phyloP scores from a whole-genome alignment of 2,888 invertebrate genomes.

The Patella depressa region DNA sequence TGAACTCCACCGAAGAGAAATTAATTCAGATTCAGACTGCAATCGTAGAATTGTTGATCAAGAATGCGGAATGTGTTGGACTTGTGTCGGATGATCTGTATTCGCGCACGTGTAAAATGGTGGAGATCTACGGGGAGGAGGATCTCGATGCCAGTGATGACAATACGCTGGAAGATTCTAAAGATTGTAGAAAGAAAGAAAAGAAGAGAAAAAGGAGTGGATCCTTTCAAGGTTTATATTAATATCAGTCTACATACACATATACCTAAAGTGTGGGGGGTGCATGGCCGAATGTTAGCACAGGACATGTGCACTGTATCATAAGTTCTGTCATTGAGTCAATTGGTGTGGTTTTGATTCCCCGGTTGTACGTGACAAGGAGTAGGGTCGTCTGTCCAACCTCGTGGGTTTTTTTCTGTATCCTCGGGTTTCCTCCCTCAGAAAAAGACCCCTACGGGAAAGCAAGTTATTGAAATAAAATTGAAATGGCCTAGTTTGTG shows the following conservation, averaged over 20 bases:
- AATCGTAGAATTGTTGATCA: conserved; percentile 80
- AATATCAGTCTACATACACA: no score
- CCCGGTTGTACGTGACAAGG: no score
- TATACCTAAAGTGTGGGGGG: background rate
- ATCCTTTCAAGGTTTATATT: conserved; percentile 81
- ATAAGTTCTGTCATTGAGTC: no score
- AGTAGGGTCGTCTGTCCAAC: no score
- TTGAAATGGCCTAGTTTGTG: no score
- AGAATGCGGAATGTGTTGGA: conserved; percentile 83
- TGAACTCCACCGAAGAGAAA: conserved; percentile 63
- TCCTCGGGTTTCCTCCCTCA: no score
- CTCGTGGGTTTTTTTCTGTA: no score
- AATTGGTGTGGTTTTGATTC: no score
- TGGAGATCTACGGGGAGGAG: conserved; percentile 59
- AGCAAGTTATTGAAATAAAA: no score
- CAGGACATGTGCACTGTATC: background rate
- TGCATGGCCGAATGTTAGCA: background rate
- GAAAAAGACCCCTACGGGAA: no score
- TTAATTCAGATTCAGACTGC: conserved; percentile 65
- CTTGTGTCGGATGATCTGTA: conserved; percentile 78
- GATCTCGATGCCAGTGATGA: conserved; percentile 62
- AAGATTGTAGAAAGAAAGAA: conserved; percentile 70
- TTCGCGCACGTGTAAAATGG: conserved; percentile 68
- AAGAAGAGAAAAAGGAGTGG: conserved; percentile 88
- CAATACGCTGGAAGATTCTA: conserved; percentile 63